A percentile compares a stretch with the other conserved stretches of the same genome.
Conservation (phyloP, 2,113 vertebrate genomes). For the Redunca redunca region DNA sequence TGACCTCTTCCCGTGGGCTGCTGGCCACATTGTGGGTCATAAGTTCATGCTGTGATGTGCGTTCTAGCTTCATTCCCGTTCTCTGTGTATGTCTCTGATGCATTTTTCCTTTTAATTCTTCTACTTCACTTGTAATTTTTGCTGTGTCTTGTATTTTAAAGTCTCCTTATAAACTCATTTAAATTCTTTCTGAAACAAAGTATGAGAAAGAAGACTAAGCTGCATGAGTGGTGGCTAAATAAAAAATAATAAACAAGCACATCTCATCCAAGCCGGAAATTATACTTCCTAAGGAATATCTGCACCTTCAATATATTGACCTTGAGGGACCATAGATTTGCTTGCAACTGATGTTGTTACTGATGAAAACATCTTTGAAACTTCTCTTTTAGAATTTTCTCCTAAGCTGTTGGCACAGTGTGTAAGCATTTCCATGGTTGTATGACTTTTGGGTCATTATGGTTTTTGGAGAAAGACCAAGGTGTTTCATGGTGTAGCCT, state of each 20-base stretch:
- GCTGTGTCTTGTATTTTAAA: neutral
- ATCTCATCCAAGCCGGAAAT: neutral
- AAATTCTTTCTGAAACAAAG: neutral
- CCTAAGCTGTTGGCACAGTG: neutral
- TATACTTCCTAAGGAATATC: neutral
- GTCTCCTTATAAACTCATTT: neutral
- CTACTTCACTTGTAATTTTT: neutral
- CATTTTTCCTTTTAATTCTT: neutral
- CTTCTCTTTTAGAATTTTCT: neutral
- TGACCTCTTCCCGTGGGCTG: constrained; percentile 37
- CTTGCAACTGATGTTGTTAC: neutral
- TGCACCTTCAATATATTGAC: neutral
- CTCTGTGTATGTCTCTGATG: neutral
- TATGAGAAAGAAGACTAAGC: neutral
- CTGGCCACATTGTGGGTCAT: neutral
- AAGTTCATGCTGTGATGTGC: neutral
- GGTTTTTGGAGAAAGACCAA: neutral
- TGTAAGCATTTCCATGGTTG: neutral
- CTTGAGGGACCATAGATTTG: neutral
- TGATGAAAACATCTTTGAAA: neutral
- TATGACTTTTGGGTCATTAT: neutral
- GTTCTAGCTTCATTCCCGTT: neutral
- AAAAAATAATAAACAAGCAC: neutral
- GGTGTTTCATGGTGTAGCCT: neutral
- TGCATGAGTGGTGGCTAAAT: neutral